Evolutionary conservation across 2,797 vertebrate species (phyloP).

Genomic region (Anguilla anguilla): DNA sequence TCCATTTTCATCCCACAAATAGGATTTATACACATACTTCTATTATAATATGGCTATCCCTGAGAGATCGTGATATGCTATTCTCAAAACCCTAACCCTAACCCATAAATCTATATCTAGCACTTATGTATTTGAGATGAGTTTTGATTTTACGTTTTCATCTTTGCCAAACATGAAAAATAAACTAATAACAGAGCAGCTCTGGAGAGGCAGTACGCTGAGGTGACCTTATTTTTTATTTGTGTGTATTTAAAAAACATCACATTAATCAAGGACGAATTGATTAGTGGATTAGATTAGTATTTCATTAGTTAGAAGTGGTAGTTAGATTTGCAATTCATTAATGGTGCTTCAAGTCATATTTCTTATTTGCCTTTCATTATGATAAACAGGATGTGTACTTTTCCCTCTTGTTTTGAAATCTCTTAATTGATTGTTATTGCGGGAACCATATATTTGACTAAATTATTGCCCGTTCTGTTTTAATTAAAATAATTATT

Average conservation of each 20-base stretch:
- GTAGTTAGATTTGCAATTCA: neutral
- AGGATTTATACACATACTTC: neutral
- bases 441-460: neutral
- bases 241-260: neutral
- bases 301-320: neutral
- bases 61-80: neutral
- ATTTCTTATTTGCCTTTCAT: neutral
- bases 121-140: neutral
- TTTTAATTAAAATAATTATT: constrained; percentile 18
- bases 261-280: neutral
- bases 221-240: neutral
- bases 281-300: neutral
- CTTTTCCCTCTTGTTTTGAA: neutral
- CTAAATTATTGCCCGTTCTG: neutral
- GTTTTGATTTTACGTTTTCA: neutral
- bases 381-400: neutral
- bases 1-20: neutral
- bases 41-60: neutral
- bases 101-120: neutral
- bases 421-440: neutral
- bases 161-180: neutral
- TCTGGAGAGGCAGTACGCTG: neutral
- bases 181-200: neutral
- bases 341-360: neutral
- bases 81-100: neutral